Evolutionary conservation across 2,888 invertebrate species (phyloP).

Genomic region (Drosophila rellima): DNA sequence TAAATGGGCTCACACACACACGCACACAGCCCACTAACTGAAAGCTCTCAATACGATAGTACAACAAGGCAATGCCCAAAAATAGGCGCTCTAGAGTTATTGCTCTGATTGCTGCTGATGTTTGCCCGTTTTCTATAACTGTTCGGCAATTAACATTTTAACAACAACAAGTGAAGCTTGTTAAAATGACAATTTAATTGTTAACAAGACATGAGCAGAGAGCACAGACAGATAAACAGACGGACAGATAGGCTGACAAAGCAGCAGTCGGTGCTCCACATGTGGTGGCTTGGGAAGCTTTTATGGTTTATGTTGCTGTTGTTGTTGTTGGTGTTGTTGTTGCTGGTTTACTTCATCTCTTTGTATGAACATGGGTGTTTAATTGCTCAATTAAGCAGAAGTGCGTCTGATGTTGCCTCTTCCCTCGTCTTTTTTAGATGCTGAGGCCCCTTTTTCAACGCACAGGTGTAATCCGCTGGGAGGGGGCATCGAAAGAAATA

Average conservation of each 20-base stretch:
- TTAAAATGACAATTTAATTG: constrained; percentile 85
- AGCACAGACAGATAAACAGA: constrained; percentile 20
- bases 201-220: constrained; percentile 70
- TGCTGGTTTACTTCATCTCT: constrained; percentile 47
- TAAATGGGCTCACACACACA: constrained; percentile 39
- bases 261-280: constrained; percentile 67
- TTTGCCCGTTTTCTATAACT: constrained; percentile 80
- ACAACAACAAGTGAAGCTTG: constrained; percentile 76
- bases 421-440: constrained; percentile 43
- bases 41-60: constrained; percentile 33
- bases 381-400: constrained; percentile 83
- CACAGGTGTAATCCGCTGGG: constrained; percentile 72
- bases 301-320: constrained; percentile 42
- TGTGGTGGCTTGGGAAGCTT: constrained; percentile 75
- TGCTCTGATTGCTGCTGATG: constrained; percentile 67
- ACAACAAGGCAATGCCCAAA: constrained; percentile 75
- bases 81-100: constrained; percentile 60
- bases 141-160: constrained; percentile 82
- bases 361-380: constrained; percentile 78
- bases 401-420: constrained; percentile 58
- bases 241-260: constrained; percentile 18
- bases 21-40: constrained; percentile 40
- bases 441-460: constrained; percentile 44
- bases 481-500: constrained; percentile 23
- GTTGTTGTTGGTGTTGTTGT: constrained; percentile 24